A percentile compares a stretch with the other conserved stretches of the same genome.
Evolutionary conservation across 2,113 vertebrate genomes (phyloP).

Genomic region (Platanista minor): DNA sequence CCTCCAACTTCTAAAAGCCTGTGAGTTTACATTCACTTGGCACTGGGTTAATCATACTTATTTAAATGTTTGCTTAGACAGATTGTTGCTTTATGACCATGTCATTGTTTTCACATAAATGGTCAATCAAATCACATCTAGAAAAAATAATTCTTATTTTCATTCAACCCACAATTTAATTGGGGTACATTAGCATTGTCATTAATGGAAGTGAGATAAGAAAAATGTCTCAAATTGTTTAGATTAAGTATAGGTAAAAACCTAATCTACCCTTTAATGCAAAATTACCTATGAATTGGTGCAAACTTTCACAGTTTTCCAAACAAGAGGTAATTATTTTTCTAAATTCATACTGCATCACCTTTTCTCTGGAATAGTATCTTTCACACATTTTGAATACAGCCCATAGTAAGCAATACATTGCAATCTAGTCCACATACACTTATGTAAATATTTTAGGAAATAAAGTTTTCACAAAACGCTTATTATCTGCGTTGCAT

Average conservation of each 20-base stretch:
- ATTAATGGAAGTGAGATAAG: neutral
- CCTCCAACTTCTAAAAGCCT: neutral
- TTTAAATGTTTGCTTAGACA: neutral
- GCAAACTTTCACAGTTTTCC: conserved; percentile 17
- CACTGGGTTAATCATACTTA: neutral
- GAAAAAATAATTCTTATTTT: conserved; percentile 44
- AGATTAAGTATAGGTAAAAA: neutral
- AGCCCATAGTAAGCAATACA: neutral
- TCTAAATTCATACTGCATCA: conserved; percentile 5
- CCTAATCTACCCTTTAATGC: neutral
- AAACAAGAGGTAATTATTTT: neutral
- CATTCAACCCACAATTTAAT: neutral
- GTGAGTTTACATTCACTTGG: neutral
- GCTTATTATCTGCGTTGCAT: neutral
- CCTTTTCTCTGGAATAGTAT: neutral
- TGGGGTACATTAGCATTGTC: neutral
- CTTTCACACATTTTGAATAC: neutral
- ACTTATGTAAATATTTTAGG: neutral
- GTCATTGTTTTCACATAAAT: conserved; percentile 11
- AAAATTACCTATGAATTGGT: neutral
- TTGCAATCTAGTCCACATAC: neutral
- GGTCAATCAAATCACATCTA: neutral
- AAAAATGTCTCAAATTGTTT: neutral
- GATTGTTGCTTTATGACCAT: neutral
- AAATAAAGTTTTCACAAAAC: neutral